Conservation (phyloP, 2,888 invertebrate species). For the Euphydryas editha region DNA sequence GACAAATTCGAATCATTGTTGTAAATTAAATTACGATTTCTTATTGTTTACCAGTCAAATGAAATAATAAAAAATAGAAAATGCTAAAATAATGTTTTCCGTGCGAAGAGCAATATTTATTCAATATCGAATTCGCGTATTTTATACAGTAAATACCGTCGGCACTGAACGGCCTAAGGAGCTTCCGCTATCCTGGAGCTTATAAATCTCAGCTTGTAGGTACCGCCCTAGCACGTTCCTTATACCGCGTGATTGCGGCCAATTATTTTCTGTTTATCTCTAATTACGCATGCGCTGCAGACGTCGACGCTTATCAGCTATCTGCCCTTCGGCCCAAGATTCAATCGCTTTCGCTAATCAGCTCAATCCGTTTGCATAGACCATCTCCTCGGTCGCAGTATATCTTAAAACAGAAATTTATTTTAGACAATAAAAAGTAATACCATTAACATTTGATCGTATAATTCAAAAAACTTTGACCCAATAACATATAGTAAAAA, state of each 20-base stretch:
- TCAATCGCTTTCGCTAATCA: conserved; percentile 77
- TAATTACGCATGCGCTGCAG: conserved; percentile 82
- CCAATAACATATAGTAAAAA: neutral
- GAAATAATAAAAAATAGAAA: too few relatives aligned
- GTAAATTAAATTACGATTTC: too few relatives aligned
- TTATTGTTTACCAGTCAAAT: too few relatives aligned
- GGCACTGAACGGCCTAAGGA: conserved; percentile 39
- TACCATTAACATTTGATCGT: neutral
- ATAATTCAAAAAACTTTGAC: neutral
- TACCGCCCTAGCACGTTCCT: conserved; percentile 68
- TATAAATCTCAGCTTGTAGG: conserved; percentile 47
- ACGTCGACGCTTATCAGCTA: conserved; percentile 75
- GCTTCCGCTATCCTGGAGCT: conserved; percentile 57
- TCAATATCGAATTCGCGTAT: conserved; percentile 27
- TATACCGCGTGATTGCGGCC: conserved; percentile 79
- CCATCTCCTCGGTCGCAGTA: conserved; percentile 63
- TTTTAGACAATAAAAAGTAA: conserved; percentile 31
- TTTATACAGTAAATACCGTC: conserved; percentile 27
- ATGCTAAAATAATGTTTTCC: neutral
- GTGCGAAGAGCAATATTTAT: neutral
- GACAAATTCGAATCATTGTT: neutral
- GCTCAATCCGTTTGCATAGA: conserved; percentile 70
- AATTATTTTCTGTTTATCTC: conserved; percentile 84
- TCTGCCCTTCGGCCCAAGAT: conserved; percentile 82
- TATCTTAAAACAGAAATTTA: conserved; percentile 37